phyloP scores from a whole-genome alignment of 2,797 vertebrate genomes.

The Macrochelys suwanniensis region DNA sequence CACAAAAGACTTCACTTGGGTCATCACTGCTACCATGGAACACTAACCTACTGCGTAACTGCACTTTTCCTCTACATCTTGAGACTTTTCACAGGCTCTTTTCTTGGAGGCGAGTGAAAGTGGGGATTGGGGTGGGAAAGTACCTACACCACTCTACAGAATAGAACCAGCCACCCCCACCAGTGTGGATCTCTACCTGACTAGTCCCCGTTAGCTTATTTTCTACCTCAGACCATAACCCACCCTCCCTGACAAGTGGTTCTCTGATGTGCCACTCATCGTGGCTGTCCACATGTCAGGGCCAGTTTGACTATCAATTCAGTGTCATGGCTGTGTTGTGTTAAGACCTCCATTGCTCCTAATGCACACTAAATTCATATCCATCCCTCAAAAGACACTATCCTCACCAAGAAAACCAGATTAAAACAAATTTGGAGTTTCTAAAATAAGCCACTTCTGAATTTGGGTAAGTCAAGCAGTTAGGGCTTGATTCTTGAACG shows the following conservation, averaged over 20 bases:
- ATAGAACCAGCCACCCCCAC: background rate
- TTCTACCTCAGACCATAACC: background rate
- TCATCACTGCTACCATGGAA: background rate
- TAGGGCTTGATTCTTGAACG: background rate
- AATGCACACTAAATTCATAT: background rate
- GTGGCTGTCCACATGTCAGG: background rate
- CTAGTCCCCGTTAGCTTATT: background rate
- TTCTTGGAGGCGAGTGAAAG: background rate
- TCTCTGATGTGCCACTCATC: background rate
- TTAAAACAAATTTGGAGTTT: background rate
- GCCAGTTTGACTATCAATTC: background rate
- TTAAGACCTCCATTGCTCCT: background rate
- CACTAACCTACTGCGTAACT: background rate
- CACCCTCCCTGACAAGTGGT: background rate
- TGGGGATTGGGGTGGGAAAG: background rate
- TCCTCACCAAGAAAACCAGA: background rate
- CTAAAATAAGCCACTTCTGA: background rate
- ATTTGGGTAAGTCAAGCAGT: background rate
- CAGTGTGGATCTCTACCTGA: background rate
- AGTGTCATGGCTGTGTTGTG: background rate
- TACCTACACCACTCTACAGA: background rate
- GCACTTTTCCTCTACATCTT: background rate
- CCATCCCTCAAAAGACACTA: background rate
- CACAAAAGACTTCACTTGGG: background rate
- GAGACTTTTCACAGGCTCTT: background rate